phyloP scores from a whole-genome alignment of 2,113 vertebrate genomes.

The Brachyistius frenatus region DNA sequence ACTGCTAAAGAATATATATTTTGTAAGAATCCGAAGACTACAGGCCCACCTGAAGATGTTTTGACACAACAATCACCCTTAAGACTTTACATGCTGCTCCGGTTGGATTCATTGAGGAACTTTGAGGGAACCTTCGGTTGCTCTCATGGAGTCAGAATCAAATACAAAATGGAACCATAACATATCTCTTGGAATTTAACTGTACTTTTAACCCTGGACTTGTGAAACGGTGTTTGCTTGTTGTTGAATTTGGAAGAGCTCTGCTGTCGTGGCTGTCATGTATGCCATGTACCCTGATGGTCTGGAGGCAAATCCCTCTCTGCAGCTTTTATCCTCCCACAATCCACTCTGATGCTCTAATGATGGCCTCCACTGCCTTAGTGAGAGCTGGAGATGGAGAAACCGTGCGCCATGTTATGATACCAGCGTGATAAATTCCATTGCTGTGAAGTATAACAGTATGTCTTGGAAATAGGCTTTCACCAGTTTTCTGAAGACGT shows the following conservation, averaged over 20 bases:
- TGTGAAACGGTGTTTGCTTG: conserved; percentile 21
- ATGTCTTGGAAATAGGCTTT: conserved; percentile 43
- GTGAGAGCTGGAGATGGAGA: conserved; percentile 48
- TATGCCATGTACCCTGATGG: conserved; percentile 15
- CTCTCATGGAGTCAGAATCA: neutral
- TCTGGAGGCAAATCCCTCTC: conserved; percentile 27
- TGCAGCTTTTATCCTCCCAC: conserved; percentile 50
- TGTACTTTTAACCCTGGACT: neutral
- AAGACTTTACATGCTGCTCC: too few relatives aligned
- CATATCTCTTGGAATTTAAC: neutral
- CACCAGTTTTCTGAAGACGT: conserved; percentile 34
- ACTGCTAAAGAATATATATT: too few relatives aligned
- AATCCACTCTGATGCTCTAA: conserved; percentile 65
- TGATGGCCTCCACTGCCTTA: conserved; percentile 56
- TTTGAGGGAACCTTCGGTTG: neutral
- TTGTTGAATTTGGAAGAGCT: conserved; percentile 23
- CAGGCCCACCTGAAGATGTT: too few relatives aligned
- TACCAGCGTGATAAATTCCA: conserved; percentile 62
- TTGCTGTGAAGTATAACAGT: conserved; percentile 50
- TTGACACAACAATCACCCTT: too few relatives aligned
- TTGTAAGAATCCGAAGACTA: too few relatives aligned
- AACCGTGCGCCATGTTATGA: conserved; percentile 40
- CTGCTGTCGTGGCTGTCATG: conserved; percentile 33
- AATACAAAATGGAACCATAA: conserved; percentile 26
- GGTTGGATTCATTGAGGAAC: neutral